phyloP scores from a whole-genome alignment of 2,888 invertebrate genomes.

The Heliothis peltigera region DNA sequence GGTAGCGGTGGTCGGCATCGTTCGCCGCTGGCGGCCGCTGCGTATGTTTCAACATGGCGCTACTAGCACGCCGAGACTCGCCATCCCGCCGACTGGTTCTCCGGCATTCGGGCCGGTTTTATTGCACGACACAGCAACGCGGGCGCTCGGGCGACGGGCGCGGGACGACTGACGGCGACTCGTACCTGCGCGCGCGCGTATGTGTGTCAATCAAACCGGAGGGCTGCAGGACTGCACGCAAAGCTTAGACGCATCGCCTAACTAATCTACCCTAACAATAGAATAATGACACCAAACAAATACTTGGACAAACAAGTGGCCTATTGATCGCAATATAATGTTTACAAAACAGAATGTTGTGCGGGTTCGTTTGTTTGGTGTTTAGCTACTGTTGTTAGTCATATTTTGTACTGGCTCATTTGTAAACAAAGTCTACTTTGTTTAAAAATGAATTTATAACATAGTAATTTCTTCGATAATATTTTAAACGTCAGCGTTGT shows the following conservation, averaged over 20 bases:
- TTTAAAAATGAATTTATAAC: background rate
- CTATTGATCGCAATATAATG: conserved; percentile 35
- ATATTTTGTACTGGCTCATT: conserved; percentile 22
- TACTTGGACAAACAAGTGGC: conserved; percentile 48
- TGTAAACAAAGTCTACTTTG: conserved; percentile 17
- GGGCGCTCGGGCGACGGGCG: conserved; percentile 75
- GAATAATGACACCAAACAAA: conserved; percentile 66
- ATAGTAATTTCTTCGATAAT: background rate
- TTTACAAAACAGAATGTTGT: conserved; percentile 53
- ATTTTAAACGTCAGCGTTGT: background rate
- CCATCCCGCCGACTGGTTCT: conserved; percentile 85
- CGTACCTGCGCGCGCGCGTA: conserved; percentile 78
- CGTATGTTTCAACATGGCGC: conserved; percentile 93
- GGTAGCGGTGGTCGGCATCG: conserved; percentile 89
- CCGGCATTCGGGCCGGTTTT: conserved; percentile 80
- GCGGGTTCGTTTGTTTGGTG: conserved; percentile 27
- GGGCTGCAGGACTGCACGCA: conserved; percentile 66
- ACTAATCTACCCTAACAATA: conserved; percentile 73
- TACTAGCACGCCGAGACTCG: conserved; percentile 81
- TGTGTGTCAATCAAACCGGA: conserved; percentile 82
- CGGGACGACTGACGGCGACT: conserved; percentile 74
- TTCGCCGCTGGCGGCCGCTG: conserved; percentile 89
- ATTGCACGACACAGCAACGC: conserved; percentile 64
- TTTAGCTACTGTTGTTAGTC: conserved; percentile 18
- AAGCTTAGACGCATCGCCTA: conserved; percentile 52